phyloP scores from a whole-genome alignment of 2,797 vertebrate species.

The Bovichtus variegatus region DNA sequence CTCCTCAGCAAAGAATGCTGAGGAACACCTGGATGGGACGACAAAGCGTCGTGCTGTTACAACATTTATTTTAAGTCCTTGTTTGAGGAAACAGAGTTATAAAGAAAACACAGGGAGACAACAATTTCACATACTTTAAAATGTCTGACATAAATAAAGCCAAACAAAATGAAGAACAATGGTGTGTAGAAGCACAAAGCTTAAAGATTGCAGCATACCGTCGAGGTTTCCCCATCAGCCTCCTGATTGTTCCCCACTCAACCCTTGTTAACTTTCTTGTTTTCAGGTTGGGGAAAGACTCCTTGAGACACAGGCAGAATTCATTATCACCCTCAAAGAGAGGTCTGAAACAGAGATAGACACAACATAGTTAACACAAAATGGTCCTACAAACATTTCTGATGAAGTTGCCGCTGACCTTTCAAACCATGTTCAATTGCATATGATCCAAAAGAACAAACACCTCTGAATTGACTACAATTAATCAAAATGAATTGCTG shows the following conservation, averaged over 20 bases:
- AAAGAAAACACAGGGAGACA: neutral
- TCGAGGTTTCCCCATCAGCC: slow-evolving; percentile 98
- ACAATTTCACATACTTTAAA: neutral
- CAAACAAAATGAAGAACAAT: neutral
- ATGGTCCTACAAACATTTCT: neutral
- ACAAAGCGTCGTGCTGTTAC: neutral
- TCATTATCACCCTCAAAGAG: slow-evolving; percentile 99
- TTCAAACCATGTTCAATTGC: neutral
- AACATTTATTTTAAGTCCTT: neutral
- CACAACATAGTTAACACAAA: neutral
- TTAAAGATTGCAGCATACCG: slow-evolving; percentile 83
- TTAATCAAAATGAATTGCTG: neutral
- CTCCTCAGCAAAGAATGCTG: slow-evolving; percentile 97
- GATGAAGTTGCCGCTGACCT: neutral
- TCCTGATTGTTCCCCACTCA: slow-evolving; percentile 97
- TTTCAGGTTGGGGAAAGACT: slow-evolving; percentile 97
- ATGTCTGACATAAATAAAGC: neutral
- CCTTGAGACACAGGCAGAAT: slow-evolving; percentile 98
- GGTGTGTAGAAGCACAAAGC: neutral
- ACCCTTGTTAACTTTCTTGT: slow-evolving; percentile 97
- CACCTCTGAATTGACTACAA: neutral
- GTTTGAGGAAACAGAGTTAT: neutral
- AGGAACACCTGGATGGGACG: slow-evolving; percentile 91
- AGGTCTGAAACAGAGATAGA: slow-evolving; percentile 86
- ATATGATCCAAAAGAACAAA: neutral